phyloP scores from a whole-genome alignment of 2,113 vertebrate species.

The Macaca fascicularis region DNA sequence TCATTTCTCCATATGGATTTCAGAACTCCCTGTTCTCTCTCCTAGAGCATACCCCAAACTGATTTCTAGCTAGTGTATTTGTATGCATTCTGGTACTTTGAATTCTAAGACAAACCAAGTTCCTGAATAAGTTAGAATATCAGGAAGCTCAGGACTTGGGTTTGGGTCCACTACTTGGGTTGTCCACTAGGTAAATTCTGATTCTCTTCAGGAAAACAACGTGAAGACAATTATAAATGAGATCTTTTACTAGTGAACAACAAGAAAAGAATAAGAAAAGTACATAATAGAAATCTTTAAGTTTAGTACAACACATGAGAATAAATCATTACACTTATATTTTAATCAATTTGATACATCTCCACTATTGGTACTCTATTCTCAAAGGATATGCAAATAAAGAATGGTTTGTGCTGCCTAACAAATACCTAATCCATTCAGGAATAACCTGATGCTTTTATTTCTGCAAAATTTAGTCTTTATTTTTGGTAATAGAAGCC shows the following conservation, averaged over 20 bases:
- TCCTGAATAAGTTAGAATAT: background rate
- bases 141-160: background rate
- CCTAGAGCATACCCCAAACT: background rate
- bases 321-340: background rate
- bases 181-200: background rate
- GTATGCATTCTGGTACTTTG: conserved; percentile 24
- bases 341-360: background rate
- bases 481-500: background rate
- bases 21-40: conserved; percentile 41
- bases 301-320: background rate
- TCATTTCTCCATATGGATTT: conserved; percentile 50
- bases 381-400: background rate
- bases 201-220: background rate
- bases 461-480: background rate
- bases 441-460: background rate
- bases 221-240: background rate
- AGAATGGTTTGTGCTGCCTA: background rate
- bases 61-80: conserved; percentile 30
- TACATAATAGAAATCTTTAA: background rate
- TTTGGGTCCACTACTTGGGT: background rate
- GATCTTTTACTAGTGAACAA: background rate
- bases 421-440: background rate
- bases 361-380: background rate
- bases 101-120: conserved; percentile 47
- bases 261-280: background rate